Evolutionary conservation across 2,113 vertebrate species (phyloP).

Genomic region (Sylvia atricapilla): DNA sequence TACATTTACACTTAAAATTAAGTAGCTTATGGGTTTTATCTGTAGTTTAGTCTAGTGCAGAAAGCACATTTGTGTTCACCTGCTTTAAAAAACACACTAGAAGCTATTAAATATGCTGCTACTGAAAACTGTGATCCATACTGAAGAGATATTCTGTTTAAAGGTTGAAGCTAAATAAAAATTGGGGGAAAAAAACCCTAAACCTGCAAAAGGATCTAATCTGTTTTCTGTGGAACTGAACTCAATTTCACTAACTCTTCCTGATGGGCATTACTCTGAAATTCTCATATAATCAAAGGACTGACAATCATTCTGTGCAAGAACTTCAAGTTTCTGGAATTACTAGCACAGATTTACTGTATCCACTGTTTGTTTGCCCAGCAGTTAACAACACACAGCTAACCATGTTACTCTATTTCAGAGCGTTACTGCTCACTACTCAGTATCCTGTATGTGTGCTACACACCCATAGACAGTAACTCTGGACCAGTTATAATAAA

Average conservation of each 20-base stretch:
- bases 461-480: fast-evolving
- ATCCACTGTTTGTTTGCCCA: not conserved
- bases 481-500: not conserved
- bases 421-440: not conserved
- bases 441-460: not conserved
- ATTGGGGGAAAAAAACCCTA: fast-evolving
- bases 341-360: not conserved
- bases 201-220: not conserved
- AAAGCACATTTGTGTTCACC: not conserved
- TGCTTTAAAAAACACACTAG: not conserved
- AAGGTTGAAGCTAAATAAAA: not conserved
- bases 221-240: not conserved
- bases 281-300: not conserved
- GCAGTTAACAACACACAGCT: not conserved
- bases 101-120: not conserved
- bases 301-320: not conserved
- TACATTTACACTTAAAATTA: not conserved
- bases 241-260: not conserved
- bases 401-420: not conserved
- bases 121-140: not conserved
- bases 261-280: not conserved
- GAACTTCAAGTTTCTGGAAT: not conserved
- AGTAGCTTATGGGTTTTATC: not conserved
- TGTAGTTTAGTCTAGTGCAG: not conserved
- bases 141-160: not conserved